Evolutionary conservation across 2,888 invertebrate genomes (phyloP), one percentile per base, ranked within the genome.

Genomic region (Enoplolaimus lenunculus): DNA sequence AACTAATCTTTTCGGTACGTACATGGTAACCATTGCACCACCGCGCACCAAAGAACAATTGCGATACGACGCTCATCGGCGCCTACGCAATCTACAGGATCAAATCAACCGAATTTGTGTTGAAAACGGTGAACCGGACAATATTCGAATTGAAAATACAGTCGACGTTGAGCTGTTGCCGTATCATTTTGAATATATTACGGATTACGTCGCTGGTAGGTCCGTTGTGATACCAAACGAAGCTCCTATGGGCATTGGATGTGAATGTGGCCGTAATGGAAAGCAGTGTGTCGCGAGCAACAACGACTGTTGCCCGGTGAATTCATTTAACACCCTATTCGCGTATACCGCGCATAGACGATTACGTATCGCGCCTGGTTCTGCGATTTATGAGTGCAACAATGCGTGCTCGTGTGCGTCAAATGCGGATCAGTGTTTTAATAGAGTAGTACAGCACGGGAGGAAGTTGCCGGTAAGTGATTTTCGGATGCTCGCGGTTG

Each of bases 301-400:
- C 45, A 45, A 45, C 45, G 21, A 45, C 7, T 45, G 45, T 45
- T 45, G 45, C 45, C 45, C 45, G 45, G 21, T 45, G 7, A 45
- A 45, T 45, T 45, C 45, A n/a, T 62, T 62, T n/a, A 29, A 62
- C 29, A 31, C 62, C 28, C 29, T 81, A 30, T 89, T 88, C 83
- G 88, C 89, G 0, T 92, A 91, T 77, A 88, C 79, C 72, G 78
- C 83, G n/a, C 83, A 83, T n/a, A 85, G 86, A 72, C 85, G 87
- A 73, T 80, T 91, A 68, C 85, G 87, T 73, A 85, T 91, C 0
- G 86, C 87, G 1, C 86, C 87, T 0, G 91, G 93, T 0, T 88
- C 87, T 2, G 91, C 93, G 0, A 89, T 95, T 67, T 93, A 89
- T 79, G 94, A 95, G 82, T 95, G 94, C 81, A 94, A 94, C 80